Conservation (phyloP, 2,888 invertebrate genomes). For the Nephrotoma appendiculata region DNA sequence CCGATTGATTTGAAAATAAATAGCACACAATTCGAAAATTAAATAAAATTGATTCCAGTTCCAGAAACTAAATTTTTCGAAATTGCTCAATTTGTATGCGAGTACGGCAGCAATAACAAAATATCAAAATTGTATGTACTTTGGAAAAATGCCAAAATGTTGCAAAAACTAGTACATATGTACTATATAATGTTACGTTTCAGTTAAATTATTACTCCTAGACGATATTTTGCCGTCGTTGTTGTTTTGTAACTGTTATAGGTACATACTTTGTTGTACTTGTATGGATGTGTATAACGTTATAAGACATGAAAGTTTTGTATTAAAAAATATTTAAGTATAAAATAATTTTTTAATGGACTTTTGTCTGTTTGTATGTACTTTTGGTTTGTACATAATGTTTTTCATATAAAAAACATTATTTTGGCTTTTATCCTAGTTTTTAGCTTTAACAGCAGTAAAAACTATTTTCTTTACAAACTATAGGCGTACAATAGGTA, state of each 20-base stretch:
- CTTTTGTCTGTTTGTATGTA: background rate
- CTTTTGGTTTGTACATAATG: background rate
- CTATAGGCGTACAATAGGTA: background rate
- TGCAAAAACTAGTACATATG: background rate
- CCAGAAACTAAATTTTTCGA: background rate
- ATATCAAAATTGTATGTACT: background rate
- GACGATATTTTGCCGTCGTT: background rate
- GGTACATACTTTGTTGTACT: background rate
- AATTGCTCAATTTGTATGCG: background rate
- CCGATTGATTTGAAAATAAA: background rate
- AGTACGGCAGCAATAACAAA: background rate
- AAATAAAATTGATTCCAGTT: background rate
- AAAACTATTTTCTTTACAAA: background rate
- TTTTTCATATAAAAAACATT: background rate
- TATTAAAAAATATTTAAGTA: background rate
- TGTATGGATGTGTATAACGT: background rate
- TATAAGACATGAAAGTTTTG: background rate
- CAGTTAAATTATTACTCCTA: background rate
- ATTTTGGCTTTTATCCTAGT: background rate
- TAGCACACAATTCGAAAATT: background rate
- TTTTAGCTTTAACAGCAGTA: background rate
- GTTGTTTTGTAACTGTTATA: background rate
- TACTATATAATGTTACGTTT: background rate
- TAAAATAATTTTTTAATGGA: background rate
- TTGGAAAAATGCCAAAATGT: background rate